Percentiles rank a stretch among this genome's conserved stretches.
These are phyloP conservation scores for Zelleria hepariella DNA, from an alignment of 2,888 invertebrate genomes.

Conservation along the genomic window DNA sequence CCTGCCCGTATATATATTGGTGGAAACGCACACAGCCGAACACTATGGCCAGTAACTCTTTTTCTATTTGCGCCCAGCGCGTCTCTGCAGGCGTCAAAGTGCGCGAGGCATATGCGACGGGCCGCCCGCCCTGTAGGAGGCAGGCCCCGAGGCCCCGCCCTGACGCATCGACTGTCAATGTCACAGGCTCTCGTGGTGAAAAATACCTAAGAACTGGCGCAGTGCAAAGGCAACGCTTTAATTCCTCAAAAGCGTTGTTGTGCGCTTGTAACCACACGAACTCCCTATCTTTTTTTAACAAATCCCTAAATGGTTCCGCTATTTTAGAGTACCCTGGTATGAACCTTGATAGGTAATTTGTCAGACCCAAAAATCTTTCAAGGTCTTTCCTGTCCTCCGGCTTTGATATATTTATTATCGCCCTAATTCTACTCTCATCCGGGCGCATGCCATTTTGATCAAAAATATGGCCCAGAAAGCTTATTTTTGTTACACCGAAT, in stretches of 20 bases:
- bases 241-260: not conserved
- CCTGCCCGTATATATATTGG: slow-evolving; percentile 18
- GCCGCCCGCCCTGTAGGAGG: slow-evolving; percentile 10
- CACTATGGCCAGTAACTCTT: slow-evolving; percentile 15
- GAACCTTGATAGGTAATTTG: not conserved
- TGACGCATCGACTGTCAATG: slow-evolving; percentile 11
- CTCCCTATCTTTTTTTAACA: slow-evolving; percentile 2
- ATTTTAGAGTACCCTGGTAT: slow-evolving; percentile 11
- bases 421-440: not conserved
- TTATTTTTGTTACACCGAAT: not conserved
- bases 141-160: slow-evolving; percentile 9
- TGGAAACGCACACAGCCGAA: slow-evolving; percentile 15
- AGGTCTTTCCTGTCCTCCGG: not conserved
- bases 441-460: not conserved
- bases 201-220: slow-evolving; percentile 11
- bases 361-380: not conserved
- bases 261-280: slow-evolving; percentile 5
- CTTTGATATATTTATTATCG: not conserved
- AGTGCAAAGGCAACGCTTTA: not conserved
- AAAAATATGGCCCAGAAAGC: not conserved
- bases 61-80: slow-evolving; percentile 16
- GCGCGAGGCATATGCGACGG: slow-evolving; percentile 11
- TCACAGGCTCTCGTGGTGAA: slow-evolving; percentile 6
- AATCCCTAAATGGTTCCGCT: not conserved
- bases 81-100: slow-evolving; percentile 11